These are phyloP conservation scores for Drosophila testacea DNA, from an alignment of 2,888 invertebrate species.

Conservation along the genomic window DNA sequence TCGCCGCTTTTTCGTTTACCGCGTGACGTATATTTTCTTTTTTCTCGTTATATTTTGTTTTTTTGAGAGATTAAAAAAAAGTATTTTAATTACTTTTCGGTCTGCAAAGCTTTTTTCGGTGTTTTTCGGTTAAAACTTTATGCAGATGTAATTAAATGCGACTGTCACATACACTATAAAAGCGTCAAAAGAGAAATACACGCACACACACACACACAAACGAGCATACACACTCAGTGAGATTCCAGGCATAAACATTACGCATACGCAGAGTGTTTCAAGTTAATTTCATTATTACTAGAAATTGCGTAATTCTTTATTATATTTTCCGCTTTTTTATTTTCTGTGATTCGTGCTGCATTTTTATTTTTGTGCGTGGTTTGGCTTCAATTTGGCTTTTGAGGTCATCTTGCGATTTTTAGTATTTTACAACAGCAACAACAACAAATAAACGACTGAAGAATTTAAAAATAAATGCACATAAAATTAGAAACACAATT, in stretches of 20 bases:
- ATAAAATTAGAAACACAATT: constrained; percentile 73
- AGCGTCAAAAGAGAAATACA: background rate
- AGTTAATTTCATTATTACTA: constrained; percentile 17
- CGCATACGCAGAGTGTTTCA: constrained; percentile 54
- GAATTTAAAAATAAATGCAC: constrained; percentile 72
- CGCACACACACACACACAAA: background rate
- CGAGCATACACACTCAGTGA: background rate
- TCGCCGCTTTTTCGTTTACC: constrained; percentile 44
- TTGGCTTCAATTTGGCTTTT: constrained; percentile 57
- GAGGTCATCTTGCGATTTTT: constrained; percentile 79
- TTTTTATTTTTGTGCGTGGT: constrained; percentile 52
- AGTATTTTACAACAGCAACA: constrained; percentile 49
- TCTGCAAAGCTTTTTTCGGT: constrained; percentile 8
- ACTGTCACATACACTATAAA: constrained; percentile 20
- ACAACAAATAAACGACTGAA: constrained; percentile 17
- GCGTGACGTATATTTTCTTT: constrained; percentile 27
- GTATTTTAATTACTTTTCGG: constrained; percentile 20
- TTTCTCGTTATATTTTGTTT: constrained; percentile 11
- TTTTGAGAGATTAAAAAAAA: background rate
- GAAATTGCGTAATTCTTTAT: constrained; percentile 68
- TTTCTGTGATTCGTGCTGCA: constrained; percentile 29
- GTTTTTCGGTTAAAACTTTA: constrained; percentile 21
- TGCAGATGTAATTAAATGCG: constrained; percentile 43
- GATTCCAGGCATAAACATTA: constrained; percentile 45
- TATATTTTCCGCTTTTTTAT: constrained; percentile 7